Percentiles rank a stretch among this genome's conserved stretches.
These are phyloP conservation scores for Accipiter fasciatus DNA, from an alignment of 2,797 vertebrate species.

Conservation along the genomic window DNA sequence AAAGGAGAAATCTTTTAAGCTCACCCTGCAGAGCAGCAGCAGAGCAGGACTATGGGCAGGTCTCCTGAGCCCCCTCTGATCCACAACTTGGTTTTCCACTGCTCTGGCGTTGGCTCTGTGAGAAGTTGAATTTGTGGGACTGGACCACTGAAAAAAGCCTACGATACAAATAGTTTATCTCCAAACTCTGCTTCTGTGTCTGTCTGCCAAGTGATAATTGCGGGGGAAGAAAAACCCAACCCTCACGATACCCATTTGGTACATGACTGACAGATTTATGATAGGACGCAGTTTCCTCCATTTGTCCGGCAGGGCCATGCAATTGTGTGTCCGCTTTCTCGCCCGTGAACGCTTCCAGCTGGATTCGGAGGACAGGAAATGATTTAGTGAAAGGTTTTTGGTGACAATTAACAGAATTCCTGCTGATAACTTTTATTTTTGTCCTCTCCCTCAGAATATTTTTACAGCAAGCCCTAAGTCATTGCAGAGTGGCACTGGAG, in stretches of 20 bases:
- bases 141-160: neutral
- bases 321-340: neutral
- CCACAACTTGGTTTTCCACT: neutral
- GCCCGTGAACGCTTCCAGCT: neutral
- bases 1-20: neutral
- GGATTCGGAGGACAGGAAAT: constrained; percentile 69
- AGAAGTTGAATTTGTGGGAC: neutral
- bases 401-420: constrained; percentile 71
- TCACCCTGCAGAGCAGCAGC: neutral
- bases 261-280: constrained; percentile 58
- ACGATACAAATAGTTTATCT: neutral
- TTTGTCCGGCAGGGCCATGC: constrained; percentile 55
- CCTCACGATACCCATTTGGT: neutral
- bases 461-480: neutral
- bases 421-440: constrained; percentile 47
- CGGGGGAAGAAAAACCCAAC: neutral
- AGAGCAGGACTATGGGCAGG: fast-evolving
- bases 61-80: neutral
- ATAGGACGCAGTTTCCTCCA: constrained; percentile 61
- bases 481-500: neutral
- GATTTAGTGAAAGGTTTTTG: constrained; percentile 35
- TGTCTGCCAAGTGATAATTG: constrained; percentile 19
- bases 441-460: neutral
- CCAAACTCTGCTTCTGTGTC: neutral
- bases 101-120: neutral